phyloP scores from a whole-genome alignment of 2,888 invertebrate genomes.

The Ennomos erosarius region DNA sequence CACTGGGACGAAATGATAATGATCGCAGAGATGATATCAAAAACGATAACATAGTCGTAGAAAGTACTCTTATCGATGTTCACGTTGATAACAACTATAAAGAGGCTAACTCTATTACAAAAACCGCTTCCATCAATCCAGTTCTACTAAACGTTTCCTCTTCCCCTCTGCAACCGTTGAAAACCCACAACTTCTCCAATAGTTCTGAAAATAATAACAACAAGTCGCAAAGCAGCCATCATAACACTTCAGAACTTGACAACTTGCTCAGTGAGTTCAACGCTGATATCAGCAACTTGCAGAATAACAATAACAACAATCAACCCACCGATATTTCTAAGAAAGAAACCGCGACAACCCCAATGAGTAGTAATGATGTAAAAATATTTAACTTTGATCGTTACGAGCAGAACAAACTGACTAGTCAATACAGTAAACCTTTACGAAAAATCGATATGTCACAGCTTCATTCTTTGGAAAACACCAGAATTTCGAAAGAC shows the following conservation, averaged over 20 bases:
- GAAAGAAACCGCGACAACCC: slow-evolving; percentile 52
- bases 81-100: slow-evolving; percentile 76
- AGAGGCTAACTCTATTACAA: slow-evolving; percentile 59
- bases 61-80: slow-evolving; percentile 78
- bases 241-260: slow-evolving; percentile 68
- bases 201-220: slow-evolving; percentile 75
- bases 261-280: slow-evolving; percentile 74
- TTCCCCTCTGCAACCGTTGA: slow-evolving; percentile 77
- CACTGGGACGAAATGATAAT: slow-evolving; percentile 64
- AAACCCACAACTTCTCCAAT: slow-evolving; percentile 76
- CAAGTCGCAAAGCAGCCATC: slow-evolving; percentile 70
- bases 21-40: slow-evolving; percentile 64
- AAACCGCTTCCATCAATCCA: slow-evolving; percentile 71
- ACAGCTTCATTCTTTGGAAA: slow-evolving; percentile 76
- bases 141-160: slow-evolving; percentile 77
- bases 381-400: slow-evolving; percentile 83
- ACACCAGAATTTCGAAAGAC: slow-evolving; percentile 79
- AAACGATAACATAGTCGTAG: slow-evolving; percentile 71
- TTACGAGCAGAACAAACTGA: slow-evolving; percentile 77
- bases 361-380: slow-evolving; percentile 69
- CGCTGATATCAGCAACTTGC: slow-evolving; percentile 54
- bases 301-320: slow-evolving; percentile 61
- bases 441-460: slow-evolving; percentile 79
- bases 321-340: slow-evolving; percentile 46
- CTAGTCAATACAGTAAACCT: slow-evolving; percentile 65